Conservation (phyloP, 2,113 vertebrate species). For the Acrocephalus arundinaceus region DNA sequence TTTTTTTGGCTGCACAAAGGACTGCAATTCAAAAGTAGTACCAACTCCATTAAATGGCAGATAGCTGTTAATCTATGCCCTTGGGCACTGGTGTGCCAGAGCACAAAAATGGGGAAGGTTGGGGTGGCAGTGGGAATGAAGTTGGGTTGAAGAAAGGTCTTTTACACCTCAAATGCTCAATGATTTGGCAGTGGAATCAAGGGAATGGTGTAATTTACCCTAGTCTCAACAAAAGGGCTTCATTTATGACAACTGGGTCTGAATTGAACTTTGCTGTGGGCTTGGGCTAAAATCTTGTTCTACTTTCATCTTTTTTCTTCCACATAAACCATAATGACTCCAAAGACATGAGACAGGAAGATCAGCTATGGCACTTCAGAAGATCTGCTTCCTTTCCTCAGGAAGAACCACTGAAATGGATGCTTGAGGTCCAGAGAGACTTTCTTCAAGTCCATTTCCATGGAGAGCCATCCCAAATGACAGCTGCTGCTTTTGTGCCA, state of each 20-base stretch:
- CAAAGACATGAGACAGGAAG: not conserved
- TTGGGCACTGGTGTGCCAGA: not conserved
- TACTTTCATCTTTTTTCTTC: not conserved
- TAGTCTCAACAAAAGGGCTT: not conserved
- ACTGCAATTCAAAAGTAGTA: not conserved
- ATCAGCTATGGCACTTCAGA: not conserved
- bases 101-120: not conserved
- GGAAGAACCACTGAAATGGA: not conserved
- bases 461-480: rapidly evolving
- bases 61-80: not conserved
- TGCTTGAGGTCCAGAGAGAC: not conserved
- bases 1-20: not conserved
- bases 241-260: not conserved
- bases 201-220: not conserved
- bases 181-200: not conserved
- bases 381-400: not conserved
- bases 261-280: not conserved
- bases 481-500: not conserved
- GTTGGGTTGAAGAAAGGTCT: rapidly evolving
- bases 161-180: not conserved
- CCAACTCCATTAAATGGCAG: not conserved
- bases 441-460: not conserved
- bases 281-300: not conserved
- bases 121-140: not conserved
- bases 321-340: not conserved